Evolutionary conservation across 1,140 invertebrate genomes (phyloP), one percentile per base, ranked within the genome.

Genomic region (Monomorium pharaonis): DNA sequence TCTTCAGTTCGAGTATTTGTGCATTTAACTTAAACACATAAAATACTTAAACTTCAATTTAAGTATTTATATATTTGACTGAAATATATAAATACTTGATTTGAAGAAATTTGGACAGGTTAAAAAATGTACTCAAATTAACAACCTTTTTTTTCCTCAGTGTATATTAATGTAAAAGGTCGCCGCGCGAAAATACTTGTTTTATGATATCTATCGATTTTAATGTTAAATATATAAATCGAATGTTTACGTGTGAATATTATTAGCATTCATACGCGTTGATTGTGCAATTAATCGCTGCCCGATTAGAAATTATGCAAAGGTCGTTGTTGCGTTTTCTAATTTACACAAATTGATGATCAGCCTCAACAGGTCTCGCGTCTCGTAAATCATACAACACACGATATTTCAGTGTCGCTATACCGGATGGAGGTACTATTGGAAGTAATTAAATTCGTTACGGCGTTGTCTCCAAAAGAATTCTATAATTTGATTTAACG

Each of bases 371-470:
- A 44, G 37, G 24, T 58, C 18, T 56, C 37, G 18, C 24, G n/a
- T 58, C 18, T 44, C 18, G 9, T 67, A 67, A 70, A 72, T 81
- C 33, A 56, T 24, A 44, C 30, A 49, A 33, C 18, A 27, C 44
- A 3, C 16, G 37, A 37, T 51, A 51, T 65, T 65, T 67, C 30
- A 42, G 10, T 67, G 47, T 78, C n/a, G n/a, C 9, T 54, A 65
- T 9, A 12, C 3, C 30, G n/a, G 21, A 42, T 42, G 18, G 14
- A 58, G 16, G 14, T 21, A 14, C 27, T 18, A 44, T 72, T 21
- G 27, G n/a, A 24, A 70, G 1, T 81, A 70, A 72, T 74, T 72
- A 83, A 51, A 83, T 60, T 58, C 44, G 12, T 44, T 47, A 21
- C 3, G 16, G 27, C 3, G 2, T 69, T 42, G 3, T 56, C 21